Conservation (phyloP, 1,140 invertebrate species). For the Euura lappo region DNA sequence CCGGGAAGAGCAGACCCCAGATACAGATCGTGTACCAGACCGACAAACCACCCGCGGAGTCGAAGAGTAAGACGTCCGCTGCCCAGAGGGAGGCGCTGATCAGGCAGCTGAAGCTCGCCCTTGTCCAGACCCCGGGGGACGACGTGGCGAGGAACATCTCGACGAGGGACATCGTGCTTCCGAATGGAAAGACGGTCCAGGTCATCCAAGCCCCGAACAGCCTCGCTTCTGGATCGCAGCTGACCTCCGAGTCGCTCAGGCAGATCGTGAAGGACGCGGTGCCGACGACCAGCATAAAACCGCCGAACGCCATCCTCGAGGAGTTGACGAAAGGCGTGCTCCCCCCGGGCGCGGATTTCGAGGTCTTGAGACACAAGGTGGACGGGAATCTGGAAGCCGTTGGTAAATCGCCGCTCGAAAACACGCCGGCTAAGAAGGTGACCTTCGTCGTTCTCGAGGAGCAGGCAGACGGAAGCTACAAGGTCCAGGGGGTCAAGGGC, state of each 20-base stretch:
- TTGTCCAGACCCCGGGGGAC: constrained; percentile 70
- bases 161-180: constrained; percentile 73
- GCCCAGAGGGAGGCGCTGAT: constrained; percentile 66
- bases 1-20: constrained; percentile 45
- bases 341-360: constrained; percentile 77
- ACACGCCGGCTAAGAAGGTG: constrained; percentile 78
- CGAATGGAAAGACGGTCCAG: constrained; percentile 77
- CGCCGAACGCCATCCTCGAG: constrained; percentile 67
- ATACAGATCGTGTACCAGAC: constrained; percentile 55
- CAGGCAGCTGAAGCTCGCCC: constrained; percentile 73
- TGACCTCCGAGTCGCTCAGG: constrained; percentile 27
- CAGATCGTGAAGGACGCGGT: constrained; percentile 29
- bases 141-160: constrained; percentile 71
- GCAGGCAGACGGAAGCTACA: constrained; percentile 81
- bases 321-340: constrained; percentile 78
- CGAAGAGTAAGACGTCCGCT: constrained; percentile 20
- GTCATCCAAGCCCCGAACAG: constrained; percentile 62
- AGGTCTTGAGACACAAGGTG: constrained; percentile 75
- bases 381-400: constrained; percentile 76
- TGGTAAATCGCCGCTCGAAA: constrained; percentile 64
- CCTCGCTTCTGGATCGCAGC: constrained; percentile 32
- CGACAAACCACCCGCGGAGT: constrained; percentile 37
- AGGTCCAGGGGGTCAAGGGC: constrained; percentile 80
- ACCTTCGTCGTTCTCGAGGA: constrained; percentile 86
- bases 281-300: constrained; percentile 59